These are phyloP conservation scores for Plutella xylostella DNA, from an alignment of 2,888 invertebrate genomes.

Conservation along the genomic window DNA sequence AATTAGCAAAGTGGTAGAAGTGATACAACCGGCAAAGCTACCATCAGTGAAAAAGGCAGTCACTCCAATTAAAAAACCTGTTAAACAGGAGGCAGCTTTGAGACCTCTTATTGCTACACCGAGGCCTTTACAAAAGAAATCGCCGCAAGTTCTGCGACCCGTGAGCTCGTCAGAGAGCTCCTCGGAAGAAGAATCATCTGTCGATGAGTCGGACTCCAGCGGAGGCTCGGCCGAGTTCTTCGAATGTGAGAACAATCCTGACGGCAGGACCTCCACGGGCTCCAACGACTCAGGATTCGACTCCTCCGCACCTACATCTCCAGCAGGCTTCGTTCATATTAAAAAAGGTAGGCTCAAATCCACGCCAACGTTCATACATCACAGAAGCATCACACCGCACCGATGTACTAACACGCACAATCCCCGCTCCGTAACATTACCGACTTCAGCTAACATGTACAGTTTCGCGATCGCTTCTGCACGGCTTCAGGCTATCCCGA, in stretches of 20 bases:
- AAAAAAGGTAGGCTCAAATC: constrained; percentile 68
- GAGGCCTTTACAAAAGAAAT: constrained; percentile 69
- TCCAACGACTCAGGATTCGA: constrained; percentile 90
- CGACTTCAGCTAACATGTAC: constrained; percentile 26
- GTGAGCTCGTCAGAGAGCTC: constrained; percentile 58
- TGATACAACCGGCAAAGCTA: constrained; percentile 1
- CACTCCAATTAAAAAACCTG: constrained; percentile 30
- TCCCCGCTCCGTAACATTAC: constrained; percentile 15
- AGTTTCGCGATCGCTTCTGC: constrained; percentile 44
- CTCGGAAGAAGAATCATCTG: constrained; percentile 42
- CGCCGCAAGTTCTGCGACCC: constrained; percentile 49
- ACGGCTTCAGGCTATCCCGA: constrained; percentile 50
- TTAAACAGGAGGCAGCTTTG: constrained; percentile 66
- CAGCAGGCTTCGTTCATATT: constrained; percentile 70
- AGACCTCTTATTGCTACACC: constrained; percentile 72
- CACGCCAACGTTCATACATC: neutral
- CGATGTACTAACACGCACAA: constrained; percentile 16
- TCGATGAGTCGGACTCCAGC: constrained; percentile 51
- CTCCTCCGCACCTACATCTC: constrained; percentile 75
- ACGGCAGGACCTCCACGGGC: constrained; percentile 77
- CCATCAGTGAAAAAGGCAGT: constrained; percentile 7
- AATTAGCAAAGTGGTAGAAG: constrained; percentile 37
- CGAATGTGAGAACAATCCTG: constrained; percentile 60
- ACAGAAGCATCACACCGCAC: constrained; percentile 9
- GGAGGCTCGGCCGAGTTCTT: constrained; percentile 53